Evolutionary conservation across 1,140 invertebrate species (phyloP), one percentile per base, ranked within the genome.

Genomic region (Dufourea novaeangliae): DNA sequence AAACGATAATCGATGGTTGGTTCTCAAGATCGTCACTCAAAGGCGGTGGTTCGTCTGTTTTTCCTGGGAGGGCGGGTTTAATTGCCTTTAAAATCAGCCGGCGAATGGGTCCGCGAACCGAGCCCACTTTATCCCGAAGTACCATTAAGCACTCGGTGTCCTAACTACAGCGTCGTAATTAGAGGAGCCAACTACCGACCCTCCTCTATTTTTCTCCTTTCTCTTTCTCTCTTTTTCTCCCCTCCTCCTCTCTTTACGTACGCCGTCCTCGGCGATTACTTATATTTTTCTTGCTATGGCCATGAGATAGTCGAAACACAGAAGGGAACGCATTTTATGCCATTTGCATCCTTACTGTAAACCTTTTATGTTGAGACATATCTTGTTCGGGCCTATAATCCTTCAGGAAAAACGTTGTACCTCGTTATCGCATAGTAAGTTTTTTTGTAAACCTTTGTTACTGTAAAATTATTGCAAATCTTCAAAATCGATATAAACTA

Each of bases 61-160:
- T 74, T 69, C 68, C 72, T 57, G n/a, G 62, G 39, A 34, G 52
- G 83, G 39, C 63, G 76, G 64, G 82, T 78, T 84, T 84, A 84
- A 84, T 84, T 84, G 76, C 72, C 83, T 86, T 79, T 80, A 86
- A 87, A 86, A 87, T 86, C 83, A 70, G 67, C 52, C 54, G 61
- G 54, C 50, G 64, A 83, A 86, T 86, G 76, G 81, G 61, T 80
- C 68, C 81, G 67, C 82, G 82, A 77, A 66, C 75, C 69, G 68
- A 85, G 78, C 52, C 80, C 78, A 85, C 80, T 87, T 85, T 84
- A 76, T 68, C 57, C 57, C 57, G 54, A 72, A 79, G 75, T 85
- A 63, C 76, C 76, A 85, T 85, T 86, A 86, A 83, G 78, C 79
- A 84, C 74, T 81, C 70, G 78, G 70, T 80, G 78, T 86, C 68